phyloP scores from a whole-genome alignment of 2,888 invertebrate species.

The Auanema freiburgensis region DNA sequence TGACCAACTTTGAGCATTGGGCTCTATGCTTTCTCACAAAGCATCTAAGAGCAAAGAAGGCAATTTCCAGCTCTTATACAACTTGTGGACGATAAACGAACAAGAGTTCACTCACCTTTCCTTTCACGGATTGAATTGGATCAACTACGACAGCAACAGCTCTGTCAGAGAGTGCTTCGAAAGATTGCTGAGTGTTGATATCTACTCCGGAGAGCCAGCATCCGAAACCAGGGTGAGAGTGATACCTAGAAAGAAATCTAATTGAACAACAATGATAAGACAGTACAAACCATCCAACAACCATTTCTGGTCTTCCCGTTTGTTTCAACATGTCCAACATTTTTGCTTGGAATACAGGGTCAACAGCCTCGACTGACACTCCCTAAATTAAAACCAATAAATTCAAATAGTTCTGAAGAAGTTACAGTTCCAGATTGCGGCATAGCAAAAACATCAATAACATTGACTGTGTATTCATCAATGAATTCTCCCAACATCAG shows the following conservation, averaged over 20 bases:
- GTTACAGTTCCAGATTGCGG: slow-evolving; percentile 88
- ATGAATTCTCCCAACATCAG: slow-evolving; percentile 92
- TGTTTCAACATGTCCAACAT: slow-evolving; percentile 97
- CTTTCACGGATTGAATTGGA: slow-evolving; percentile 98
- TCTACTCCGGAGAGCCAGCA: slow-evolving; percentile 97
- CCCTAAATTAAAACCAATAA: slow-evolving; percentile 70
- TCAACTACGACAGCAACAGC: slow-evolving; percentile 99
- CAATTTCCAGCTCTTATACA: neutral
- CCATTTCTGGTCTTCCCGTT: slow-evolving; percentile 97
- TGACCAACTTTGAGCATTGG: no score
- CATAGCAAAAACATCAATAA: slow-evolving; percentile 99
- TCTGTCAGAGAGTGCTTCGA: slow-evolving; percentile 94
- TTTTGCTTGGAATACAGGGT: slow-evolving; percentile 98
- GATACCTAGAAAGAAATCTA: slow-evolving; percentile 69
- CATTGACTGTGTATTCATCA: slow-evolving; percentile 98
- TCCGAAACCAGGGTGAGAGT: slow-evolving; percentile 99
- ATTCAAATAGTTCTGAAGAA: neutral
- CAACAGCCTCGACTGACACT: slow-evolving; percentile 98
- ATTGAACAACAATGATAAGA: neutral
- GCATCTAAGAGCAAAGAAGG: no score
- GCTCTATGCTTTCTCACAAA: no score
- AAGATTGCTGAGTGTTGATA: slow-evolving; percentile 98
- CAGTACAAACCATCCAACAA: slow-evolving; percentile 80
- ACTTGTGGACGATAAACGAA: neutral
- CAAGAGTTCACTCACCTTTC: slow-evolving; percentile 66